phyloP scores from a whole-genome alignment of 1,140 invertebrate genomes.

The Bombus fervidus region DNA sequence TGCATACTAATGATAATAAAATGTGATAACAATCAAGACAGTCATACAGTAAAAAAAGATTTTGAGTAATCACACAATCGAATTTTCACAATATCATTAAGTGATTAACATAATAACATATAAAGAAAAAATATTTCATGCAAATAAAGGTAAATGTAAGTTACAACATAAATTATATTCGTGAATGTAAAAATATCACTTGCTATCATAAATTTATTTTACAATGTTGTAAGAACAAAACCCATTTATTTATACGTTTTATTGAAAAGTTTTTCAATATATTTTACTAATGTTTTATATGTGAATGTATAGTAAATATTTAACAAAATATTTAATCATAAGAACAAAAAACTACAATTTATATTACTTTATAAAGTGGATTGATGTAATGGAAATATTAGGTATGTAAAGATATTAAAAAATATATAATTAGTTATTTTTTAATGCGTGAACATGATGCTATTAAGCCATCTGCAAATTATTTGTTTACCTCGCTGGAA shows the following conservation, averaged over 20 bases:
- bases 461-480: conserved; percentile 76
- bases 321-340: conserved; percentile 1
- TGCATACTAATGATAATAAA: conserved; percentile 38
- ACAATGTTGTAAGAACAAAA: not conserved
- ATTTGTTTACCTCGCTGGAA: conserved; percentile 96
- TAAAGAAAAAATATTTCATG: conserved; percentile 39
- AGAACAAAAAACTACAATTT: not conserved
- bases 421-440: conserved; percentile 56
- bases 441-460: conserved; percentile 70
- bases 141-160: conserved; percentile 31
- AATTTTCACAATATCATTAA: conserved; percentile 9
- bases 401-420: conserved; percentile 38
- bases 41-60: conserved; percentile 22
- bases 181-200: not conserved
- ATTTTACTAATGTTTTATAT: not conserved
- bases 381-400: conserved; percentile 28
- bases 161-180: conserved; percentile 27
- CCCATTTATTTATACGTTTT: not conserved
- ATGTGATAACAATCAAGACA: conserved; percentile 11
- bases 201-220: not conserved
- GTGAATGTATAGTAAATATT: not conserved
- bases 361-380: not conserved
- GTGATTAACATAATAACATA: conserved; percentile 3
- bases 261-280: not conserved
- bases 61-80: conserved; percentile 18